Evolutionary conservation across 2,113 vertebrate species (phyloP).

Genomic region (Phalacrocorax carbo): DNA sequence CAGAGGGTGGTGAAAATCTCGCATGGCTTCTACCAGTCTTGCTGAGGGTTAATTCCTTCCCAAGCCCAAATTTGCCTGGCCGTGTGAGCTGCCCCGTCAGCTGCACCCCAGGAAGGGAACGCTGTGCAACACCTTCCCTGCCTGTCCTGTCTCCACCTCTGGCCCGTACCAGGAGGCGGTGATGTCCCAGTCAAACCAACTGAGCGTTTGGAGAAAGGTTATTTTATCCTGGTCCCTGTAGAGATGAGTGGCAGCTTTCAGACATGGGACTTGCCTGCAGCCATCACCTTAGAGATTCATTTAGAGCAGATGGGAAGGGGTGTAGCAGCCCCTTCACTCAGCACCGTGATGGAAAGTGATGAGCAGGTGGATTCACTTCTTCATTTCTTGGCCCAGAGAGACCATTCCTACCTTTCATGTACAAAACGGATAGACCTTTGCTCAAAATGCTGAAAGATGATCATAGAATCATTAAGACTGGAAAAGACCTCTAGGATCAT

Average conservation of each 20-base stretch:
- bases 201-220: fast-evolving
- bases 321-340: background rate
- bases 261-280: background rate
- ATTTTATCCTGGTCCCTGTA: background rate
- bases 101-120: background rate
- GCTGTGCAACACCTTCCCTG: background rate
- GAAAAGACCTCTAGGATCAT: too few relatives aligned
- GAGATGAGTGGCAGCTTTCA: background rate
- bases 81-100: background rate
- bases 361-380: background rate
- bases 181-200: background rate
- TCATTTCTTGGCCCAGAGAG: background rate
- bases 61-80: background rate
- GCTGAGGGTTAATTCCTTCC: background rate
- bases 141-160: fast-evolving
- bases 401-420: background rate
- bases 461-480: too few relatives aligned
- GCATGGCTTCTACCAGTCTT: background rate
- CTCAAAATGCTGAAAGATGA: background rate
- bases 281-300: fast-evolving
- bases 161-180: fast-evolving
- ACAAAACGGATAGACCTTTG: background rate
- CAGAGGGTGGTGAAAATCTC: background rate
- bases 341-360: background rate
- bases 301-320: background rate